Conservation (phyloP, 1,140 invertebrate genomes). For the Meloidogyne chitwoodi region DNA sequence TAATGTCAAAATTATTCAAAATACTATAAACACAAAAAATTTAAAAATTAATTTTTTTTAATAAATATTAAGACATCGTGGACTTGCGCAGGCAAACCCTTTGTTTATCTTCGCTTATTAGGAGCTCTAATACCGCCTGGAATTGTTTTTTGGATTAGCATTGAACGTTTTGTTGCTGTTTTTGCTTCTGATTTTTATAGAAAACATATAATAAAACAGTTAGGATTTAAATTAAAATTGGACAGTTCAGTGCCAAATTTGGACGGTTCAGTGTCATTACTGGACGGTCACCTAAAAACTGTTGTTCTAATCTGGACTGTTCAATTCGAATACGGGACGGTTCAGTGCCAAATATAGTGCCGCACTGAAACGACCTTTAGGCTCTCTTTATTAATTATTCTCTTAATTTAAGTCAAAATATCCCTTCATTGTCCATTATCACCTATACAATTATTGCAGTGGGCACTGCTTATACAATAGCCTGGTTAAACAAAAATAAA, state of each 20-base stretch:
- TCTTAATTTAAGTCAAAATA: neutral
- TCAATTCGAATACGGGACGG: too few relatives aligned
- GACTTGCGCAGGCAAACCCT: slow-evolving; percentile 34
- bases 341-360: too few relatives aligned
- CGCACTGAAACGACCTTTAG: too few relatives aligned
- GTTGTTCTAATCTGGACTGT: too few relatives aligned
- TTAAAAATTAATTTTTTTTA: too few relatives aligned
- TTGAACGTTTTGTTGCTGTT: slow-evolving; percentile 37
- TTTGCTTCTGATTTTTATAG: slow-evolving; percentile 34
- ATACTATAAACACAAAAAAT: neutral
- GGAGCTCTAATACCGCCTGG: slow-evolving; percentile 31
- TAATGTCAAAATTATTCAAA: neutral
- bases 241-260: neutral
- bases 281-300: too few relatives aligned
- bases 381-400: too few relatives aligned
- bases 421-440: slow-evolving; percentile 25
- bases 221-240: neutral
- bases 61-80: slow-evolving; percentile 33
- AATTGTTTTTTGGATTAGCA: slow-evolving; percentile 37
- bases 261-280: neutral
- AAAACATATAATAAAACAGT: slow-evolving; percentile 23
- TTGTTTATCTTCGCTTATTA: slow-evolving; percentile 34
- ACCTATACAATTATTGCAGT: slow-evolving; percentile 29
- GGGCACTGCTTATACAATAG: slow-evolving; percentile 22
- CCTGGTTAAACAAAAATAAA: slow-evolving; percentile 20